These are phyloP conservation scores for Nineta flava DNA, from an alignment of 2,888 invertebrate genomes.

Conservation along the genomic window DNA sequence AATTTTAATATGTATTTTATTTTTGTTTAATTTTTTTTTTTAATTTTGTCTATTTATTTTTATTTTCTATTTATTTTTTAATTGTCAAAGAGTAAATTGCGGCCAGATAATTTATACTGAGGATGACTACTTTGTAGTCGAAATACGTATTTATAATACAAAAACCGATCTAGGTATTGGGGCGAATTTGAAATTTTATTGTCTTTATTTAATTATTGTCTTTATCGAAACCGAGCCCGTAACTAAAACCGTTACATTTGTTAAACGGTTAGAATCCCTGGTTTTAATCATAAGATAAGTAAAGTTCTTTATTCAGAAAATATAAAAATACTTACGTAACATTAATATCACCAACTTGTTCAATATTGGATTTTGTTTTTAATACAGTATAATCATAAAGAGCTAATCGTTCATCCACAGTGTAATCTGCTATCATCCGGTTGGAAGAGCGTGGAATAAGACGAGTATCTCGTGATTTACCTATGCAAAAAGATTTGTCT, in stretches of 20 bases:
- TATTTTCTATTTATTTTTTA: no score
- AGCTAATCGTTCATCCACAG: conserved; percentile 37
- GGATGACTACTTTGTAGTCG: no score
- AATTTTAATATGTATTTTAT: no score
- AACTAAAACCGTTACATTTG: not conserved
- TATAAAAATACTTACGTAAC: conserved; percentile 21
- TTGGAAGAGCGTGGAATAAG: conserved; percentile 25
- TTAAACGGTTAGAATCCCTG: not conserved
- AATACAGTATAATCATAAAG: conserved; percentile 35
- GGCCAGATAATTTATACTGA: no score
- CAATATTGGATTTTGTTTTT: conserved; percentile 20
- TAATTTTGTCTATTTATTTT: no score
- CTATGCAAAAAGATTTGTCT: conserved; percentile 13
- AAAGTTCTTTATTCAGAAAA: not conserved
- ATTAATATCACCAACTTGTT: conserved; percentile 26
- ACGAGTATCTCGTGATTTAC: conserved; percentile 24
- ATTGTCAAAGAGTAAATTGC: no score
- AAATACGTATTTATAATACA: no score
- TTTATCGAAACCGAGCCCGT: not conserved
- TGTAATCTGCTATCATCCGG: conserved; percentile 28
- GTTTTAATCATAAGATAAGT: no score
- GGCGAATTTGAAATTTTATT: no score
- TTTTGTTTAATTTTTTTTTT: no score
- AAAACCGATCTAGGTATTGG: no score
- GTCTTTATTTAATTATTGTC: not conserved